Percentiles rank a stretch among this genome's conserved stretches.
Evolutionary conservation across 2,113 vertebrate genomes (phyloP).

Genomic region (Butastur rufipennis): DNA sequence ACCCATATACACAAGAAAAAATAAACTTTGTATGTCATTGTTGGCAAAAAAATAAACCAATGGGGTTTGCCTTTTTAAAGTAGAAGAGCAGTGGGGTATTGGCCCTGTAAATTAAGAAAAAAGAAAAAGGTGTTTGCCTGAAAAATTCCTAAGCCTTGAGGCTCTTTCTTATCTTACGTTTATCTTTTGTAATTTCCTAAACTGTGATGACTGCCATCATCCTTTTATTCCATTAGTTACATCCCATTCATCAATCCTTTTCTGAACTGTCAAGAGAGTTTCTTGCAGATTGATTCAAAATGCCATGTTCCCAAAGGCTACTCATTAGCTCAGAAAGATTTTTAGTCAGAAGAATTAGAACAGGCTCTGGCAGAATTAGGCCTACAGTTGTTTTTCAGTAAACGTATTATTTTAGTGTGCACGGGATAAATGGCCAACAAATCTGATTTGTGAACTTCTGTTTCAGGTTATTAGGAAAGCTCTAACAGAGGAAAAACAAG

Average conservation of each 20-base stretch:
- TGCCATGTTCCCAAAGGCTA: neutral
- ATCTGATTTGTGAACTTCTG: neutral
- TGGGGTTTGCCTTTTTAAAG: neutral
- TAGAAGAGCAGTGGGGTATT: neutral
- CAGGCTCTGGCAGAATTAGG: neutral
- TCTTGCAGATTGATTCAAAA: neutral
- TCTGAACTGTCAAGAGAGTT: neutral
- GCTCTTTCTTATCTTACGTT: neutral
- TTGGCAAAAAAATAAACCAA: neutral
- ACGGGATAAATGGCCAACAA: neutral
- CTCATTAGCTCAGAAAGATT: neutral
- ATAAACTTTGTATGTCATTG: neutral
- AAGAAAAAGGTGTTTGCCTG: neutral
- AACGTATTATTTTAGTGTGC: neutral
- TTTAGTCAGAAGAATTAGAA: neutral
- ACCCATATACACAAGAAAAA: neutral
- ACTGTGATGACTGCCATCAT: neutral
- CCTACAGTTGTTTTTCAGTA: neutral
- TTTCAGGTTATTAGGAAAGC: conserved; percentile 83
- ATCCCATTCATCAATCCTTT: neutral
- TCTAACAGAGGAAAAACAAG: conserved; percentile 81
- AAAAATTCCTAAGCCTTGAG: neutral
- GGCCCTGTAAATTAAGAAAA: neutral
- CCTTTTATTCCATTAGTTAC: neutral
- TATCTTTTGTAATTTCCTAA: neutral